These are phyloP conservation scores for Corythornis madagascariensis DNA, from an alignment of 2,113 vertebrate species.

Conservation along the genomic window DNA sequence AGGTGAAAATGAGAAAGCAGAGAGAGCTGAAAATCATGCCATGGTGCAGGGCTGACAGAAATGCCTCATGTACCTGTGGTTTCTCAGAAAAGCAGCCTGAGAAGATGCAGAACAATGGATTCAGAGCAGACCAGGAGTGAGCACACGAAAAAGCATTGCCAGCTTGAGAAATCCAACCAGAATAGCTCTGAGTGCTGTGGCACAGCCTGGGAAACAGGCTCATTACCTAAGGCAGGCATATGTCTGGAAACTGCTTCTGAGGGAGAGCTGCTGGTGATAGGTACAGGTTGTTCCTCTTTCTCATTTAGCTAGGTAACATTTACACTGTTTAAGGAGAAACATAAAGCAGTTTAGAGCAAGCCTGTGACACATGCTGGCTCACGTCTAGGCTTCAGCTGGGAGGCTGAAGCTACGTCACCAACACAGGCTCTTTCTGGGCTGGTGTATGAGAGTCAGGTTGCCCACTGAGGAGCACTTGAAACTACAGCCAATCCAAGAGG, in stretches of 20 bases:
- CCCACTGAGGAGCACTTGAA: background rate
- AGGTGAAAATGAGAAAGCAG: background rate
- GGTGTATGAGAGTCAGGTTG: background rate
- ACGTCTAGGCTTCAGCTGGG: background rate
- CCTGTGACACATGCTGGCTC: background rate
- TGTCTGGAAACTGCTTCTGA: constrained; percentile 53
- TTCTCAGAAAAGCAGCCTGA: background rate
- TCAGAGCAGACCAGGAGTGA: constrained; percentile 2
- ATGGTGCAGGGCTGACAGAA: background rate
- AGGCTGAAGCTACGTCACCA: background rate
- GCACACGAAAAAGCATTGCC: background rate
- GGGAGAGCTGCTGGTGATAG: constrained; percentile 30
- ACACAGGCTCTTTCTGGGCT: background rate
- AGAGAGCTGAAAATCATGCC: background rate
- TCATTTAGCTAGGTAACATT: constrained; percentile 43
- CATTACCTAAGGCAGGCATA: constrained; percentile 44
- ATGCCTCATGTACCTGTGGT: background rate
- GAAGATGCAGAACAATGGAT: constrained; percentile 4
- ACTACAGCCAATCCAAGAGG: background rate
- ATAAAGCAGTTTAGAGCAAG: background rate
- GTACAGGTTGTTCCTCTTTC: constrained; percentile 42
- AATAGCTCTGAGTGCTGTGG: constrained; percentile 38
- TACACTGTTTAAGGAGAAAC: constrained; percentile 23
- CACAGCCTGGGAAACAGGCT: constrained; percentile 24
- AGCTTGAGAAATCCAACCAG: constrained; percentile 34